Conservation (phyloP, 2,888 invertebrate genomes). For the Molorchus minor region DNA sequence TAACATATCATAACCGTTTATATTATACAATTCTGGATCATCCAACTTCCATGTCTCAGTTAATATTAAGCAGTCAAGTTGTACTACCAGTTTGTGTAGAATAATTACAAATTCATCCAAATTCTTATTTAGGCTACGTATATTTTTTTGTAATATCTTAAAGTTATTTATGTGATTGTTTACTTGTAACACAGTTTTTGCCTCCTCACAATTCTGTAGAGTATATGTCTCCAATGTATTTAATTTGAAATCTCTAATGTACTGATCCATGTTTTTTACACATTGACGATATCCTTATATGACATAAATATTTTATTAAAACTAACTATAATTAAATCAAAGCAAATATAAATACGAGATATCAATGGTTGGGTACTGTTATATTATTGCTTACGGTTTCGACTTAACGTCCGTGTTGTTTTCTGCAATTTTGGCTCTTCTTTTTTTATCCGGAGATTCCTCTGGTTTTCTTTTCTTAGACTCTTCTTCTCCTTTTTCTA, state of each 20-base stretch:
- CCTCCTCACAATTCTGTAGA: not conserved
- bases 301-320: too few relatives aligned
- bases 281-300: too few relatives aligned
- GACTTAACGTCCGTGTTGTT: too few relatives aligned
- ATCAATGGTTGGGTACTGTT: too few relatives aligned
- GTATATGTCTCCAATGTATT: not conserved
- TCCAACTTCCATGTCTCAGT: not conserved
- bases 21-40: not conserved
- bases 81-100: not conserved
- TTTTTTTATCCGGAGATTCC: too few relatives aligned
- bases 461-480: too few relatives aligned
- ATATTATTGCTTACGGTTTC: too few relatives aligned
- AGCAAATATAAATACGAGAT: too few relatives aligned
- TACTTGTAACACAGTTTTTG: not conserved
- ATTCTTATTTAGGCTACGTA: not conserved
- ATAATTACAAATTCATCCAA: not conserved
- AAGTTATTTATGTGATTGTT: not conserved
- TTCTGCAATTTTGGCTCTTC: too few relatives aligned
- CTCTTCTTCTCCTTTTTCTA: too few relatives aligned
- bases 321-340: too few relatives aligned
- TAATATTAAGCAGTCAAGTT: not conserved
- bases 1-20: not conserved
- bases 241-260: not conserved
- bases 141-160: constrained; percentile 3
- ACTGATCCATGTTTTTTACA: constrained; percentile 1